Base-by-base conservation (phyloP, 2,888 invertebrate species). In the Trissolcus japonicus region DNA sequence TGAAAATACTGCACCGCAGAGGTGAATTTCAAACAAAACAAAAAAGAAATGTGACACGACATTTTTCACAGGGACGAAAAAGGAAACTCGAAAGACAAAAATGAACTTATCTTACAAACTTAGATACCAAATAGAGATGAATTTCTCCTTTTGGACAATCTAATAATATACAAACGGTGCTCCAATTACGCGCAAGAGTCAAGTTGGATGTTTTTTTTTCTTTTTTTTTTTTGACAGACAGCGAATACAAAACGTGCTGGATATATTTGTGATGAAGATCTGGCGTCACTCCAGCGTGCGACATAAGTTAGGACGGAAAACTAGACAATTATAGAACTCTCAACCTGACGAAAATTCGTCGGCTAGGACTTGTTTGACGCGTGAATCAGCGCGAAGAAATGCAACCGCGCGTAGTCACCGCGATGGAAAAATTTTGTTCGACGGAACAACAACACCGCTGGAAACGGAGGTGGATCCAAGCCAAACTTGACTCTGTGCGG, bases 241-340 rank as follows among this genome's bases (percentile, higher is more conserved):
- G 35, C 35, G 19, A 66, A 61, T 21, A 46, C 16, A 50, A 35
- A 55, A 50, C 54, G 48, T n/a, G 55, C 63, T 69, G 69, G 69
- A 69, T 76, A 65, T 76, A 76, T 76, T 65, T 62, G 61, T 43
- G 63, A 67, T 56, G 11, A 16, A 16, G 57, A 55, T 43, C 35
- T 78, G 77, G 77, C 77, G 68, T 65, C 61, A 56, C 73, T 78
- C 77, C 77, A 78, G 77, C 68, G 55, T 25, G 35, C 43, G 41
- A 62, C 54, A 74, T 65, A 16, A 46, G 35, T 35, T 35, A 35
- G 14, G n/a, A n/a, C 46, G n/a, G 16, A 7, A 3, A 60, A 77
- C 65, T 60, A 65, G 68, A 73, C 67, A 78, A 69, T 78, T 69
- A 68, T 68, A 75, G 67, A 65, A 66, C 73, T 14, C 46, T 4